Conservation (phyloP, 2,113 vertebrate species). For the Arenaria interpres region DNA sequence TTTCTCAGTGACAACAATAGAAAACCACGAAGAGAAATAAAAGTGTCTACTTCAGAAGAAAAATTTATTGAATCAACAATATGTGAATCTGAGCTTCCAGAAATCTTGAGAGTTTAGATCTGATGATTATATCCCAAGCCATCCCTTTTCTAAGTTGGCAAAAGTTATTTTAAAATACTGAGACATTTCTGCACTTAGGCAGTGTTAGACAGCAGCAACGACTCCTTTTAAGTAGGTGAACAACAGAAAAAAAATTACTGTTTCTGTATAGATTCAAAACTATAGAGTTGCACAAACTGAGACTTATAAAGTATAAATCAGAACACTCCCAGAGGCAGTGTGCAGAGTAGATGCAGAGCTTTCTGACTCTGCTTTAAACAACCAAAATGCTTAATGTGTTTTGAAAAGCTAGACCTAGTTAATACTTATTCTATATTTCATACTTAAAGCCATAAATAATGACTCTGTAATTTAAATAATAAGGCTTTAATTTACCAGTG, state of each 20-base stretch:
- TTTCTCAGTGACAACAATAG: background rate
- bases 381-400: background rate
- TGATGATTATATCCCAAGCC: background rate
- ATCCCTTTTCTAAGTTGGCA: background rate
- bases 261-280: background rate
- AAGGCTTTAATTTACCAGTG: background rate
- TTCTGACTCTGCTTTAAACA: background rate
- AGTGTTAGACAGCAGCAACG: background rate
- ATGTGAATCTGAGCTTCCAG: background rate
- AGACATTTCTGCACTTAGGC: background rate
- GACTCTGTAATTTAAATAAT: background rate
- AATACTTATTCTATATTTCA: background rate
- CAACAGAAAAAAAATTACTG: background rate
- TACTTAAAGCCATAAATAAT: background rate
- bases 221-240: background rate
- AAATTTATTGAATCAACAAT: background rate
- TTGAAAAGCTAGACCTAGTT: background rate
- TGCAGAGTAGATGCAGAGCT: background rate
- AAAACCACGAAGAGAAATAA: background rate
- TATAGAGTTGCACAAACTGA: background rate
- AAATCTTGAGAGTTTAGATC: background rate
- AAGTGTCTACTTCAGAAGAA: background rate
- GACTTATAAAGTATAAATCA: background rate
- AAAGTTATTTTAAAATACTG: background rate
- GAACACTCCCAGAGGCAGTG: background rate